A percentile compares a stretch with the other conserved stretches of the same genome.
These are phyloP conservation scores for Leptopilina myrica DNA, from an alignment of 2,888 invertebrate genomes.

Conservation along the genomic window DNA sequence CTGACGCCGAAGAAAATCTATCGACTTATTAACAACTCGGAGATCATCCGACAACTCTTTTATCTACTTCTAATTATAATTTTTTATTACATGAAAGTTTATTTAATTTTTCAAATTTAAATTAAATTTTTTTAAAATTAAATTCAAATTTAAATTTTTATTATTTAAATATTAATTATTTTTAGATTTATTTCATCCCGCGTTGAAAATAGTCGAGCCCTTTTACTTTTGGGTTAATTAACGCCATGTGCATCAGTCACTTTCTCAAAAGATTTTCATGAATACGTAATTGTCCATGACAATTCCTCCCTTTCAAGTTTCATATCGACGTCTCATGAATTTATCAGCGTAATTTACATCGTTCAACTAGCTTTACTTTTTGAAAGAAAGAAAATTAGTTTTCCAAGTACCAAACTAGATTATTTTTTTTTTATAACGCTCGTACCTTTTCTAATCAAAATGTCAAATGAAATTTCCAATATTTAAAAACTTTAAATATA, in stretches of 20 bases:
- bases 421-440: neutral
- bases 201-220: too few relatives aligned
- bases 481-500: neutral
- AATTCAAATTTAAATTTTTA: too few relatives aligned
- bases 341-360: slow-evolving; percentile 8
- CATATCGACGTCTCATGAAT: slow-evolving; percentile 14
- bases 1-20: neutral
- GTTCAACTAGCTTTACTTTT: neutral
- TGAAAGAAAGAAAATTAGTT: slow-evolving; percentile 9
- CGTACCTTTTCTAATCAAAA: neutral
- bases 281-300: neutral
- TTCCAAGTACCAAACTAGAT: neutral
- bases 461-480: neutral
- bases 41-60: too few relatives aligned
- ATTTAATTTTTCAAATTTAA: too few relatives aligned
- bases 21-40: neutral
- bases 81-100: too few relatives aligned
- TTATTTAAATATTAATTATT: too few relatives aligned
- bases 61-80: too few relatives aligned
- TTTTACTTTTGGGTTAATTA: neutral
- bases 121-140: too few relatives aligned
- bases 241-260: neutral
- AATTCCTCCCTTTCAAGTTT: slow-evolving; percentile 3
- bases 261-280: neutral
- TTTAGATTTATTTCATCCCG: too few relatives aligned